Base-by-base conservation (phyloP, 1,140 invertebrate genomes). In the Orchesella cincta region DNA sequence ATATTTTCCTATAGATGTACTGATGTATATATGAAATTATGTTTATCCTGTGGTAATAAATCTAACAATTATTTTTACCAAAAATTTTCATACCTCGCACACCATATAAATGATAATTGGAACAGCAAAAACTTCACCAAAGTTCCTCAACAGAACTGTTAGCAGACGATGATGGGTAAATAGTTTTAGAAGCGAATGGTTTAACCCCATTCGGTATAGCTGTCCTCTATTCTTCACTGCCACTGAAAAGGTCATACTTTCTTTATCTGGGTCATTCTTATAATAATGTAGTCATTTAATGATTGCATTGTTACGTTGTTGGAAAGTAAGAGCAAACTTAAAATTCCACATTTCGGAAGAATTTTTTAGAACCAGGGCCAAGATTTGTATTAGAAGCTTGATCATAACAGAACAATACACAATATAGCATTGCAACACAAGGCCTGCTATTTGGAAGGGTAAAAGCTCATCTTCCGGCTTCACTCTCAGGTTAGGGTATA, bases 301-400 rank as follows among this genome's bases (percentile, higher is more conserved):
- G 39, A 5, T 18, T 8, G 39, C 39, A 46, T 8, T 46, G 39
- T 39, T 73, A 73, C 71, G 28, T 29, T 73, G 71, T 1, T 46
- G 18, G 23, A 73, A 73, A 2, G 51, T 75, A 0, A 80, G 54
- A 1, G 73, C 79, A 75, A 80, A 80, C 35, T 80, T 80, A 0
- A 80, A 73, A 51, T 80, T 80, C 79, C 79, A 80, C 74, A 80
- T 57, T 72, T 78, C 77, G 1, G 67, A 23, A 3, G 79, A 51
- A 72, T 80, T 80, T 76, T 67, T 73, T 16, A 78, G 16, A 23
- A 78, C 35, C 2, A 76, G 20, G 12, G 64, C 46, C 31, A 76
- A 36, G 1, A 80, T 76, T 33, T 74, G 76, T 0, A 78, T 76
- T 0, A 76, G 51, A 5, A 57, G 54, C 29, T 29, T 74, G 12